Evolutionary conservation across 2,113 vertebrate species (phyloP).

Genomic region (Cryptotis parvus): DNA sequence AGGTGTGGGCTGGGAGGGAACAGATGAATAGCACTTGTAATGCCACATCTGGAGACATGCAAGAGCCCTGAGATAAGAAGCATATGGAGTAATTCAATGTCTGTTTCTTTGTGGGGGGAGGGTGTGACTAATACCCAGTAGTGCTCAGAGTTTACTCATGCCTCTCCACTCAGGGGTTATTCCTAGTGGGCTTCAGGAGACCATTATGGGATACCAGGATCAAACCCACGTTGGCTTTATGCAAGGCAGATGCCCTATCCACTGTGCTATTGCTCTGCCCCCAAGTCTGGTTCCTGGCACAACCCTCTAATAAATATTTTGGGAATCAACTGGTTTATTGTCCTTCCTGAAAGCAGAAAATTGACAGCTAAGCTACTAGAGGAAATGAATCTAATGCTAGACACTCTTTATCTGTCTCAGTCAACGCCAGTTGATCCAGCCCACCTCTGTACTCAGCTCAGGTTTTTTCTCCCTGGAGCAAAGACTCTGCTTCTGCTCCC

Average conservation of each 20-base stretch:
- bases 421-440: neutral
- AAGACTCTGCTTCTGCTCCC: neutral
- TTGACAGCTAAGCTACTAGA: neutral
- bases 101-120: too few relatives aligned
- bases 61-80: neutral
- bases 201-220: too few relatives aligned
- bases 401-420: neutral
- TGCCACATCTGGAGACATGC: neutral
- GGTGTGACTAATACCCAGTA: too few relatives aligned
- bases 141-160: too few relatives aligned
- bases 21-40: neutral
- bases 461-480: accelerated
- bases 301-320: neutral
- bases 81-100: too few relatives aligned
- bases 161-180: too few relatives aligned
- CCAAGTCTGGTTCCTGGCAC: neutral
- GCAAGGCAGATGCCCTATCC: too few relatives aligned
- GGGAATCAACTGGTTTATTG: neutral
- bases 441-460: neutral
- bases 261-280: too few relatives aligned
- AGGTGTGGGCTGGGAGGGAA: neutral
- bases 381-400: neutral
- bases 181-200: too few relatives aligned
- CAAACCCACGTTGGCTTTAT: too few relatives aligned
- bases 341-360: neutral